phyloP scores from a whole-genome alignment of 2,113 vertebrate species.

The Tympanuchus pallidicinctus region DNA sequence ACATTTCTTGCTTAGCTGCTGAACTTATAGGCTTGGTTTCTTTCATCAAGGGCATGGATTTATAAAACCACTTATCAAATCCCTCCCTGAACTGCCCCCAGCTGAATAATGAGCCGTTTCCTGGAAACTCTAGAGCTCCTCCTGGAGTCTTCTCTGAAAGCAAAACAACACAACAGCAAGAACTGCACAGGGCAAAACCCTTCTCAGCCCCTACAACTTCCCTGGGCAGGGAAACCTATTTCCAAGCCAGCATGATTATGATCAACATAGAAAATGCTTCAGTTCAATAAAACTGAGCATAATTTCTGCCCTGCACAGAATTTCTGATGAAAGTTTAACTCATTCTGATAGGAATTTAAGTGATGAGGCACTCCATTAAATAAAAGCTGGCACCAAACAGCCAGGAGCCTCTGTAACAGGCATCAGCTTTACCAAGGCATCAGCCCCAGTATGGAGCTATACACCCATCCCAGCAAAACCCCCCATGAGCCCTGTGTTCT shows the following conservation, averaged over 20 bases:
- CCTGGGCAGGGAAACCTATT: not conserved
- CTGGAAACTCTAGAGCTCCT: not conserved
- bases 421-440: not conserved
- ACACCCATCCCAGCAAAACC: rapidly evolving
- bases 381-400: not conserved
- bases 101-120: rapidly evolving
- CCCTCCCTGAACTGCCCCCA: not conserved
- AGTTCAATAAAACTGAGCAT: rapidly evolving
- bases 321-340: not conserved
- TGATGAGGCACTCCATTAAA: not conserved
- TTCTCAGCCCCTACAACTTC: rapidly evolving
- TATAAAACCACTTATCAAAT: not conserved
- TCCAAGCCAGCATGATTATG: rapidly evolving
- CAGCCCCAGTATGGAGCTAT: rapidly evolving
- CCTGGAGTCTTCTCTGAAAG: not conserved
- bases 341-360: not conserved
- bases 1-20: rapidly evolving
- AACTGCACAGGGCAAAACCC: rapidly evolving
- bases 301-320: rapidly evolving
- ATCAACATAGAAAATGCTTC: rapidly evolving
- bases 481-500: rapidly evolving
- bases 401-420: rapidly evolving
- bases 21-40: rapidly evolving
- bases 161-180: not conserved
- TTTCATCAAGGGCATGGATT: rapidly evolving